A percentile compares a stretch with the other conserved stretches of the same genome.
phyloP scores from a whole-genome alignment of 53 echinoderm and acorn worm species.

The Astropecten irregularis region DNA sequence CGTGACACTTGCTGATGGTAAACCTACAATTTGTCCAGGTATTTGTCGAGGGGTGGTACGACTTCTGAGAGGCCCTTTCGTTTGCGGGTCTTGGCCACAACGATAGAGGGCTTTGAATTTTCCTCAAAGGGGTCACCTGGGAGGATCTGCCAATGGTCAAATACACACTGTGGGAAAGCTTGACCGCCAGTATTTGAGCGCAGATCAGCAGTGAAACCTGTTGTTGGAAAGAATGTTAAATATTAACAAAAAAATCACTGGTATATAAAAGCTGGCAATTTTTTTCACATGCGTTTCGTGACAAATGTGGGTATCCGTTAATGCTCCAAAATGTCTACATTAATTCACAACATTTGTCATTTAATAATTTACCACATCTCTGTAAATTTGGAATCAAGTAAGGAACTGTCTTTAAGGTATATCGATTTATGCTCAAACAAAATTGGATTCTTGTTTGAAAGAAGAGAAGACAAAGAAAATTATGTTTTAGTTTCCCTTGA shows the following conservation, averaged over 20 bases:
- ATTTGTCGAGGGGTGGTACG: constrained; percentile 78
- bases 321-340: no score
- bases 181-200: constrained; percentile 92
- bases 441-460: no score
- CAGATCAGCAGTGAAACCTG: constrained; percentile 98
- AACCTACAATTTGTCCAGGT: constrained; percentile 84
- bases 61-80: constrained; percentile 80
- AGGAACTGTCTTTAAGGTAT: no score
- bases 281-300: background rate
- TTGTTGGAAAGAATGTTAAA: no score
- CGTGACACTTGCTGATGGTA: no score
- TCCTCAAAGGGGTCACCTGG: constrained; percentile 65
- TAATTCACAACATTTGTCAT: no score
- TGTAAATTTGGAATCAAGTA: no score
- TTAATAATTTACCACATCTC: no score
- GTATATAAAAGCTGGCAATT: background rate
- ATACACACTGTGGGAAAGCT: constrained; percentile 97
- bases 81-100: constrained; percentile 71
- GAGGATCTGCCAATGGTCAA: constrained; percentile 89
- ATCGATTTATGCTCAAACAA: no score
- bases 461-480: no score
- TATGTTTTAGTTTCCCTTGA: no score
- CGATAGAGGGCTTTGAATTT: constrained; percentile 53
- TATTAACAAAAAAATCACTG: background rate
- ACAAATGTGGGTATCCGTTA: no score